These are phyloP conservation scores for Romanogobio albipinnatus DNA, from an alignment of 2,113 vertebrate species.

Conservation along the genomic window DNA sequence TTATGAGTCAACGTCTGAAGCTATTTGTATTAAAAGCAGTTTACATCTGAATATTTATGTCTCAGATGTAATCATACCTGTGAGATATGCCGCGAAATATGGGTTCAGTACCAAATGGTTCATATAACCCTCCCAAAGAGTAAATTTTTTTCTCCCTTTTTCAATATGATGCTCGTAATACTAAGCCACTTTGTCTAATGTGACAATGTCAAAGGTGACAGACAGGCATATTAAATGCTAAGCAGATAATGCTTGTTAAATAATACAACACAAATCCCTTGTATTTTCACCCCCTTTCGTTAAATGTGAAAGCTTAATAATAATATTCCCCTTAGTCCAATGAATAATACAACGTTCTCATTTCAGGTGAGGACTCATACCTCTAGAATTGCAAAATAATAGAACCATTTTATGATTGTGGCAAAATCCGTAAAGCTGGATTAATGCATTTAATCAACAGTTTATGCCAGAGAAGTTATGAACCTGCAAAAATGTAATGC, in stretches of 20 bases:
- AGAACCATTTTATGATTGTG: slow-evolving; percentile 55
- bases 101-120: slow-evolving; percentile 61
- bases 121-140: slow-evolving; percentile 28
- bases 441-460: slow-evolving; percentile 63
- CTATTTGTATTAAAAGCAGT: slow-evolving; percentile 74
- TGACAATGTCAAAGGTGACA: slow-evolving; percentile 60
- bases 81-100: slow-evolving; percentile 67
- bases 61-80: slow-evolving; percentile 70
- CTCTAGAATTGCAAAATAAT: slow-evolving; percentile 56
- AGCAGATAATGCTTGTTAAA: slow-evolving; percentile 61
- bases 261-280: slow-evolving; percentile 45
- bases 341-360: slow-evolving; percentile 48
- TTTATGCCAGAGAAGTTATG: slow-evolving; percentile 59
- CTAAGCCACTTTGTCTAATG: slow-evolving; percentile 53
- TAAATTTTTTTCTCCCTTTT: slow-evolving; percentile 36
- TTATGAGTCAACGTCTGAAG: slow-evolving; percentile 71
- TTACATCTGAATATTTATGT: slow-evolving; percentile 67
- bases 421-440: slow-evolving; percentile 51
- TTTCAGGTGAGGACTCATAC: slow-evolving; percentile 25
- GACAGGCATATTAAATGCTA: slow-evolving; percentile 53
- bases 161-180: slow-evolving; percentile 61
- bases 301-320: slow-evolving; percentile 53
- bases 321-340: slow-evolving; percentile 28
- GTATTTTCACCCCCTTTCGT: slow-evolving; percentile 34
- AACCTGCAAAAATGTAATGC: slow-evolving; percentile 62